Base-by-base conservation (phyloP, 1,140 invertebrate species). In the Chionoecetes opilio region DNA sequence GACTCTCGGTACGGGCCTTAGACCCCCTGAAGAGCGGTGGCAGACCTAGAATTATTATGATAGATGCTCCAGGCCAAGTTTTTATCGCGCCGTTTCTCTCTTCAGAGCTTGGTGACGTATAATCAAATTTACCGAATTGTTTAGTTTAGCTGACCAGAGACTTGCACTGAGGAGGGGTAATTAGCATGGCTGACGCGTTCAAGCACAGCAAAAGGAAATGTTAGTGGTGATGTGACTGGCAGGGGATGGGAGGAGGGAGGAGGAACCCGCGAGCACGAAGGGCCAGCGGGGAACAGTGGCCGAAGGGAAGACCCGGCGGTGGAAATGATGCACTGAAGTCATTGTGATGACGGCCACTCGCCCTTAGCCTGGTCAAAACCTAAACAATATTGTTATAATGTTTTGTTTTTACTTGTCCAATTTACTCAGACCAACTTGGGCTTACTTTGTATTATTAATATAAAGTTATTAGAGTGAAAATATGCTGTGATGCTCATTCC, bases 181-280 rank as follows among this genome's bases (percentile, higher is more conserved):
- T 75, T 75, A 75, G 63, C 63, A 75, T 75, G 63, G 63, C 63
- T 17, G 63, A 75, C 63, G 63, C n/a, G 11, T 75, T 75, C n/a
- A 75, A 21, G 21, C 63, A 5, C 63, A n/a, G 63, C 26, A n/a
- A 75, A n/a, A 5, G 11, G n/a, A 75, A 75, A 75, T n/a, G n/a
- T 6, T 75, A 26, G 21, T n/a, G 63, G 63, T 21, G 26, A 26
- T 75, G 63, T n/a, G 63, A 5, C 63, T 75, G 63, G 21, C 26
- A n/a, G 63, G 6, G 63, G 11, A 75, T 53, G 63, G 63, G 63
- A 75, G 63, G 63, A 17, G n/a, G 63, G 63, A 75, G 63, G 63
- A n/a, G 63, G n/a, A 75, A n/a, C 0, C 63, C 63, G n/a, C 63
- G n/a, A 75, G n/a, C 63, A 75, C 63, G 63, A n/a, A 11, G 63